Conservation (phyloP, 2,797 vertebrate species). For the Phataginus tricuspis region DNA sequence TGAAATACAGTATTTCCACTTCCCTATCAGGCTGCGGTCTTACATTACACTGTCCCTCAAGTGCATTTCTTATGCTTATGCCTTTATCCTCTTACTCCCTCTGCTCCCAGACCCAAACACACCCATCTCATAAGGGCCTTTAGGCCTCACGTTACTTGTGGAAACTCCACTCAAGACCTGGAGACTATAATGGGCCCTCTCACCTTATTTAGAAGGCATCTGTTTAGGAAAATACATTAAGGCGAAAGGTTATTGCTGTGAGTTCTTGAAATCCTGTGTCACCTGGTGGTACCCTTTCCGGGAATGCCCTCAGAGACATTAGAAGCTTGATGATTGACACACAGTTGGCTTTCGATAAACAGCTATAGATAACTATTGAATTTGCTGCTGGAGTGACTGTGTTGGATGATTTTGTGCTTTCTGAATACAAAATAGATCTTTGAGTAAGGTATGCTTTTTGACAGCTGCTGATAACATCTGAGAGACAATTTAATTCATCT, state of each 20-base stretch:
- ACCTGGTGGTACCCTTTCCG: not conserved
- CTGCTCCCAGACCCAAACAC: not conserved
- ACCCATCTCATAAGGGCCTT: not conserved
- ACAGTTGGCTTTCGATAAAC: conserved; percentile 35
- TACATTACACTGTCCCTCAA: not conserved
- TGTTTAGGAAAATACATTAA: conserved; percentile 1
- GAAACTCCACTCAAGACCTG: not conserved
- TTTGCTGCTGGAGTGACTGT: conserved; percentile 31
- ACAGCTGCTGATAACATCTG: conserved; percentile 71
- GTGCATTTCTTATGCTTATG: not conserved
- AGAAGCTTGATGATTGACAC: conserved; percentile 20
- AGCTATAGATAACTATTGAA: conserved; percentile 6
- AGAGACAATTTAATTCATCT: conserved; percentile 69
- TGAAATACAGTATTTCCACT: not conserved
- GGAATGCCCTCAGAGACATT: not conserved
- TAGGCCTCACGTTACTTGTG: not conserved
- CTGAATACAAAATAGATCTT: conserved; percentile 65
- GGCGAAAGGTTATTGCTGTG: not conserved
- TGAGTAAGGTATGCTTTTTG: conserved; percentile 63
- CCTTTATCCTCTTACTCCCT: not conserved
- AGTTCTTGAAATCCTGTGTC: conserved; percentile 13
- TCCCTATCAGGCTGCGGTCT: not conserved
- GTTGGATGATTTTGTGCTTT: conserved; percentile 61
- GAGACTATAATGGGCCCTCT: not conserved
- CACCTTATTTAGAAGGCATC: not conserved